Evolutionary conservation across 2,888 invertebrate species (phyloP), one percentile per base, ranked within the genome.

Genomic region (Dione juno): DNA sequence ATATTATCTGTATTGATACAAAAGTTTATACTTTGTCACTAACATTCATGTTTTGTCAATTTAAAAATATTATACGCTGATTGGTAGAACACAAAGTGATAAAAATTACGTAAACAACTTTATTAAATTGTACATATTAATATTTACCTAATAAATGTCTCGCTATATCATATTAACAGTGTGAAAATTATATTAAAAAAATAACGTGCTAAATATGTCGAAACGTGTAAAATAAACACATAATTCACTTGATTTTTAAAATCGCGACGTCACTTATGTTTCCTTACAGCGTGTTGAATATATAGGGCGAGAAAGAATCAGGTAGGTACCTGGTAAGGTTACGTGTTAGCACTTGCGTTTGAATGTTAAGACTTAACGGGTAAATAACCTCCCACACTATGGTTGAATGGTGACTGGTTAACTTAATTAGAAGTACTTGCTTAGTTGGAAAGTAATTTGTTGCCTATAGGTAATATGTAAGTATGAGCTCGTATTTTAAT

Each of bases 261-360:
- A 65, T 53, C 53, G 40, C 41, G n/a, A 53, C 67, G 63, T 50
- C 41, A 67, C 40, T 50, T 64, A 58, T 54, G 65, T 58, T 69
- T 70, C 70, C 73, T 67, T 66, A 72, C 76, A 70, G 69, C 54
- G 50, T 50, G 70, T 67, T 70, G 67, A 67, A 54, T 59, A 76
- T 71, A 63, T 74, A 74, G 71, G 74, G 67, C 76, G 74, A 70
- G 72, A 72, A 75, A 70, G n/a, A 73, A 53, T 70, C 65, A 70
- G 10, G 65, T 41, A 37, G n/a, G 53, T 54, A 54, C 13, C 11
- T 3, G 14, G 14, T 43, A 59, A 45, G 43, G 66, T 69, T 67
- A 63, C 69, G 68, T 70, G 71, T 76, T 74, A 70, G 69, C 70
- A 69, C 73, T 64, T 74, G 72, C 59, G 66, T 66, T 70, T 66